These are phyloP conservation scores for Sweltsa coloradensis DNA, from an alignment of 1,140 invertebrate genomes.

Conservation along the genomic window DNA sequence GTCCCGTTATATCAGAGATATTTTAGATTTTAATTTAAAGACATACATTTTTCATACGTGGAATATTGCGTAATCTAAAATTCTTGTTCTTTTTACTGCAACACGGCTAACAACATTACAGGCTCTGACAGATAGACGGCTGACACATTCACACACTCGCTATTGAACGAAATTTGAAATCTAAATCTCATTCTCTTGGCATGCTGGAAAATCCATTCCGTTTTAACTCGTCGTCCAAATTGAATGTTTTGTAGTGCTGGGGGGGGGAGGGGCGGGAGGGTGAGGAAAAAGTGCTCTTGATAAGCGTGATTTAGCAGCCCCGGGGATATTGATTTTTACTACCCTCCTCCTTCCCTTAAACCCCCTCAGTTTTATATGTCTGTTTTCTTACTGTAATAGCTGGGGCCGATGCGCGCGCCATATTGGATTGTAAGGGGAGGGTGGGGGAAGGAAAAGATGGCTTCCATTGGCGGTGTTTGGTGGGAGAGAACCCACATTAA, in stretches of 20 bases:
- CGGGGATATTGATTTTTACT: conserved; percentile 57
- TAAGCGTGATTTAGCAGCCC: conserved; percentile 59
- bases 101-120: no score
- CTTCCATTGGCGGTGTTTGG: conserved; percentile 11
- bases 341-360: conserved; percentile 27
- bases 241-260: conserved; percentile 32
- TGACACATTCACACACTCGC: conserved; percentile 6
- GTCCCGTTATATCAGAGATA: no score
- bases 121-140: conserved; percentile 1
- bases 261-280: conserved; percentile 11
- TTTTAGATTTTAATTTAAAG: no score
- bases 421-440: conserved; percentile 15
- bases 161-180: conserved; percentile 16
- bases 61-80: no score
- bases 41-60: no score
- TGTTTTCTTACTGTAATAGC: conserved; percentile 36
- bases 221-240: conserved; percentile 31
- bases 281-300: conserved; percentile 50
- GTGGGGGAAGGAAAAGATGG: conserved; percentile 13
- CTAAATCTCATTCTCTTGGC: conserved; percentile 15
- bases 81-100: no score
- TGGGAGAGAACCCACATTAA: conserved; percentile 7
- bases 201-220: conserved; percentile 31
- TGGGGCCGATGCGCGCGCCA: conserved; percentile 21
- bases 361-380: conserved; percentile 35